phyloP scores from a whole-genome alignment of 2,888 invertebrate species.

The Epinotia demarniana region DNA sequence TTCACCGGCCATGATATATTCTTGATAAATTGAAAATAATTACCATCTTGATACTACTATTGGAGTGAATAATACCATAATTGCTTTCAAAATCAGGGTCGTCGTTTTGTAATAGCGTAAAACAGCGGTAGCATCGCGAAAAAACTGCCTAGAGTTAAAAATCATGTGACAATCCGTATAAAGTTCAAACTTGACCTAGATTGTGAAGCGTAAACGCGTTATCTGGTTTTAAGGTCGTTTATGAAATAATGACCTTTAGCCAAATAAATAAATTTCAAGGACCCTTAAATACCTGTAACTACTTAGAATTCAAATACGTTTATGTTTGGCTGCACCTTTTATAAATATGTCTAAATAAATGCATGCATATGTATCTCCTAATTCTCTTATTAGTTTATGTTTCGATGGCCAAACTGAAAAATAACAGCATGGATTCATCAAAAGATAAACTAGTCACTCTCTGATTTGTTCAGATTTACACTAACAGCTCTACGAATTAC shows the following conservation, averaged over 20 bases:
- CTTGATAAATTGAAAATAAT: conserved; percentile 21
- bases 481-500: too few species aligned
- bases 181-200: conserved; percentile 20
- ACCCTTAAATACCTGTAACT: too few species aligned
- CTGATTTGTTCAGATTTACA: too few species aligned
- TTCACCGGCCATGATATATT: conserved; percentile 1
- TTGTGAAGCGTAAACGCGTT: conserved; percentile 1
- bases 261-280: not conserved
- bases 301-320: too few species aligned
- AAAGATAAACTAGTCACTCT: too few species aligned
- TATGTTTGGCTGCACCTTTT: too few species aligned
- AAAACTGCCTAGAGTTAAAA: conserved; percentile 6
- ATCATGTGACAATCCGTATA: conserved; percentile 10
- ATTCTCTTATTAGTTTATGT: too few species aligned
- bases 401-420: too few species aligned
- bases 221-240: not conserved
- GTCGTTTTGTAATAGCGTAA: not conserved
- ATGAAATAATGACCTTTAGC: conserved; percentile 15
- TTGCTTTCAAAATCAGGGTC: not conserved
- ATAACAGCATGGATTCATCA: too few species aligned
- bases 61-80: not conserved
- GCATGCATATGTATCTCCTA: too few species aligned
- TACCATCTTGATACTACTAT: not conserved
- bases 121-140: conserved; percentile 3
- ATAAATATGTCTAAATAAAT: too few species aligned